phyloP scores from a whole-genome alignment of 2,113 vertebrate genomes.

The Gopherus flavomarginatus region DNA sequence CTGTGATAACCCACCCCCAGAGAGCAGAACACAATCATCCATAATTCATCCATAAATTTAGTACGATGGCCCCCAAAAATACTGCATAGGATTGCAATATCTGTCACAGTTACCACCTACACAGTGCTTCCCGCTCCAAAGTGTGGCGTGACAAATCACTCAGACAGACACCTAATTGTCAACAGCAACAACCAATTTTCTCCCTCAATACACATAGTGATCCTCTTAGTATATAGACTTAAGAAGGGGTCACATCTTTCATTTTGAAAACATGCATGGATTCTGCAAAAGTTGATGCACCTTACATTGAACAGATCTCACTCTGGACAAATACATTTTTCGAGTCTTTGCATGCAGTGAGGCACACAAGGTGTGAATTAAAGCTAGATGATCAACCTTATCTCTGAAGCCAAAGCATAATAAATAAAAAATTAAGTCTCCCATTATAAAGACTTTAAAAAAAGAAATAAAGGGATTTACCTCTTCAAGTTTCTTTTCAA shows the following conservation, averaged over 20 bases:
- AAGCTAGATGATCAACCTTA: neutral
- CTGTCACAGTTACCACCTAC: neutral
- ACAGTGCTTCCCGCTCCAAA: neutral
- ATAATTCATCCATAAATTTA: too few species aligned
- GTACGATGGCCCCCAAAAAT: too few species aligned
- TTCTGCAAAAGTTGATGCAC: neutral
- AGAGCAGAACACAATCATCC: too few species aligned
- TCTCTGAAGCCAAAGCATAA: neutral
- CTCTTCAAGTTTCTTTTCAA: conserved; percentile 91
- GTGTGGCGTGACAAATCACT: neutral
- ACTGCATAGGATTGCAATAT: too few species aligned
- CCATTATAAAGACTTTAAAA: neutral
- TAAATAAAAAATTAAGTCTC: neutral
- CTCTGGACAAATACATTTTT: neutral
- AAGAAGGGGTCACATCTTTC: neutral
- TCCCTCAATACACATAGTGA: neutral
- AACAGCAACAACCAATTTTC: neutral
- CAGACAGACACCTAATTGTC: too few species aligned
- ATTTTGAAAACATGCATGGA: neutral
- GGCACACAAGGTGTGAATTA: neutral
- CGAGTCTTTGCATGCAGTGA: neutral
- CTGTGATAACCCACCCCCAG: too few species aligned
- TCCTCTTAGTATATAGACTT: neutral
- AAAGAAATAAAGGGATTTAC: conserved; percentile 71
- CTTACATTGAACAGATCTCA: neutral